These are phyloP conservation scores for Aythya baeri DNA, from an alignment of 2,113 vertebrate species.

Conservation along the genomic window DNA sequence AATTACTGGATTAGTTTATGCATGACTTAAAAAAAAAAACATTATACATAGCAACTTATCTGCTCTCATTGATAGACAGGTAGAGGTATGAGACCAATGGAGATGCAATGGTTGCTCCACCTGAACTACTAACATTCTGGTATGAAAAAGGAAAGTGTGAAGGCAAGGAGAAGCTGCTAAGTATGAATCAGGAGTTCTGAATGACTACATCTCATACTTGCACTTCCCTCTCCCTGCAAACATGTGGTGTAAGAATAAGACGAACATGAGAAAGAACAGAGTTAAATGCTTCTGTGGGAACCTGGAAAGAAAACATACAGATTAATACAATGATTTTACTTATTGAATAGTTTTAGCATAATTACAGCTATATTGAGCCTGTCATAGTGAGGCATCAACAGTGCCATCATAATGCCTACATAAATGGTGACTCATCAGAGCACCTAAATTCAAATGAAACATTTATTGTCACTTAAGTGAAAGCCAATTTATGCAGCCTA, in stretches of 20 bases:
- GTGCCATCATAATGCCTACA: constrained; percentile 55
- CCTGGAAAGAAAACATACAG: constrained; percentile 40
- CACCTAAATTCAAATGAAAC: constrained; percentile 50
- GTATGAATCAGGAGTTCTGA: constrained; percentile 11
- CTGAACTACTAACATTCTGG: background rate
- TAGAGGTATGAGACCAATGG: background rate
- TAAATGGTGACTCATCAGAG: constrained; percentile 57
- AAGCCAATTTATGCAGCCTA: constrained; percentile 53
- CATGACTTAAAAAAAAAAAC: background rate
- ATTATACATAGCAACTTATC: background rate
- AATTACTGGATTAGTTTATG: background rate
- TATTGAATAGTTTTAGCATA: constrained; percentile 51
- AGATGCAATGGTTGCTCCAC: background rate
- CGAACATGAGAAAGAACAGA: background rate
- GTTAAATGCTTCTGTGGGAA: constrained; percentile 19
- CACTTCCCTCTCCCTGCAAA: background rate
- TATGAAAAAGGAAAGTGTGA: background rate
- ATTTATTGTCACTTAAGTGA: constrained; percentile 63
- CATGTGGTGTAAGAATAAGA: background rate
- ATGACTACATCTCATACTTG: background rate
- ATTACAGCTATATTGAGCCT: constrained; percentile 62
- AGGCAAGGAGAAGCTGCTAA: background rate
- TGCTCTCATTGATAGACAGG: background rate
- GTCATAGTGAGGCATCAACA: constrained; percentile 65
- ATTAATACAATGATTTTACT: constrained; percentile 60